Evolutionary conservation across 1,140 invertebrate genomes (phyloP), one percentile per base, ranked within the genome.

Genomic region (Drosophila repleta): DNA sequence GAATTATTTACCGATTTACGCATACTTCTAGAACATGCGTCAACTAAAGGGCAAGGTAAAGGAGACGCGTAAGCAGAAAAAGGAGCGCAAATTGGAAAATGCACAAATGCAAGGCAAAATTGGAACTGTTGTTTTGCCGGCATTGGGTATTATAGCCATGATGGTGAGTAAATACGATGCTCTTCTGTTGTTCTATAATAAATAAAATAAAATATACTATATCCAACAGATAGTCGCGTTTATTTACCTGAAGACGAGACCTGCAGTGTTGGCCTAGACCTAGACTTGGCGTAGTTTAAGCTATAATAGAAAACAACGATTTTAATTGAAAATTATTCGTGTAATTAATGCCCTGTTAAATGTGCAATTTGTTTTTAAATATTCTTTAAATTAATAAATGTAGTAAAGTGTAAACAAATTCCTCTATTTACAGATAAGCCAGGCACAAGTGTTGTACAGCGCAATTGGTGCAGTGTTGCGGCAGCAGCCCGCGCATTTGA

Each of bases 11-110:
- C n/a, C n/a, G 5, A 2, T 13, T 46, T 3, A 21, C 18, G 20
- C 13, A n/a, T 15, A 29, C 49, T 26, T 26, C 35, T 45, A 76
- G 75, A 79, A 66, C 53, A 91, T 91, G 90, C 90, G 90, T 15
- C 90, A 91, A 64, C 45, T 91, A 4, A 91, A 91, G 32, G 90
- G 90, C 7, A 91, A 91, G 29, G 90, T 91, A 8, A 91, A 91
- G 61, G 90, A 91, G 52, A 91, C 90, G 10, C 80, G 90, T 5
- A 91, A 91, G 55, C 90, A 91, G 53, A 81, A 82, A 18, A 90
- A 91, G 66, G 90, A 91, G 65, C 90, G 90, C n/a, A 91, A 90
- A 61, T 45, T 90, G 63, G 90, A 91, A 43, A 91, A 91, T 29
- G 26, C 77, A 13, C 68, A 78, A 21, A 91, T 72, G 35, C 90